These are phyloP conservation scores for Hyperoplus lanceolatus DNA, from an alignment of 2,797 vertebrate species.

Conservation along the genomic window DNA sequence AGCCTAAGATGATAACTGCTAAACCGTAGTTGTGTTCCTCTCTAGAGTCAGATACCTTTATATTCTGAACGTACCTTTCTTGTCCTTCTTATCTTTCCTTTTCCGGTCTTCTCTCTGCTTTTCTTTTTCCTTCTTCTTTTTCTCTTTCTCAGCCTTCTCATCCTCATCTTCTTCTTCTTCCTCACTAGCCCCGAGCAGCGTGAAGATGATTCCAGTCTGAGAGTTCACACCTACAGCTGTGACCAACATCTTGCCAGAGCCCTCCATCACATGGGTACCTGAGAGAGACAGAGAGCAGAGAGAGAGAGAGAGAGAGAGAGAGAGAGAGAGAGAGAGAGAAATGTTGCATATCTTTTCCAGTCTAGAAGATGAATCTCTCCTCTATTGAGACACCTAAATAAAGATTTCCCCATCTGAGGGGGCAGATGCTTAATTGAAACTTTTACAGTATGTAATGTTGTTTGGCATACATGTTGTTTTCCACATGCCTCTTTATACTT, in stretches of 20 bases:
- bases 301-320: neutral
- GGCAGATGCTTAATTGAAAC: neutral
- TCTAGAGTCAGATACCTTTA: neutral
- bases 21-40: neutral
- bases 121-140: constrained; percentile 90
- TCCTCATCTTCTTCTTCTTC: constrained; percentile 87
- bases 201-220: constrained; percentile 98
- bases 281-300: constrained; percentile 10
- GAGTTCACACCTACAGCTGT: constrained; percentile 97
- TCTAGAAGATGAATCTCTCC: neutral
- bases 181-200: constrained; percentile 92
- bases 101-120: constrained; percentile 89
- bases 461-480: neutral
- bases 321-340: neutral
- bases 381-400: neutral
- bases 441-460: neutral
- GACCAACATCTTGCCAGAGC: constrained; percentile 95
- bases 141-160: constrained; percentile 88
- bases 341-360: too few relatives aligned
- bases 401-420: too few relatives aligned
- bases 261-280: constrained; percentile 99
- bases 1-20: neutral
- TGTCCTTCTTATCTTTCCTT: constrained; percentile 82
- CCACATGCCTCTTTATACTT: neutral
- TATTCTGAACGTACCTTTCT: constrained; percentile 72